Conservation (phyloP, 2,888 invertebrate genomes). For the Patella pellucida region DNA sequence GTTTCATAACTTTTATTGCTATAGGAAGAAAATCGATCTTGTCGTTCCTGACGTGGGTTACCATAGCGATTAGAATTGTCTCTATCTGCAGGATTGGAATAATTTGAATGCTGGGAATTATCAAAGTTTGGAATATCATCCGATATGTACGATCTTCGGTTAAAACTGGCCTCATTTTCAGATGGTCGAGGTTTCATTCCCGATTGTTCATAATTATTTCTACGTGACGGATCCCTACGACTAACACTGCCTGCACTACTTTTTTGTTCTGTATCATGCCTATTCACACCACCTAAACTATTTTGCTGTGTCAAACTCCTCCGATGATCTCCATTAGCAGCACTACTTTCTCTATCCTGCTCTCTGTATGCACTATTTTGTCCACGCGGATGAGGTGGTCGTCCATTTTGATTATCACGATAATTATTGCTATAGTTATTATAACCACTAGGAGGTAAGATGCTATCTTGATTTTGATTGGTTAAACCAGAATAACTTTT, state of each 20-base stretch:
- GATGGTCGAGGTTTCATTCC: background rate
- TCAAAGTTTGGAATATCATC: background rate
- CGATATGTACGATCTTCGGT: background rate
- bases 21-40: background rate
- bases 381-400: background rate
- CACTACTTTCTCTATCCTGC: background rate
- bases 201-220: background rate
- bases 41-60: background rate
- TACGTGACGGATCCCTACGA: background rate
- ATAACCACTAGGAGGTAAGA: background rate
- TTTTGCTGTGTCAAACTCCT: background rate
- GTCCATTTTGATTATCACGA: background rate
- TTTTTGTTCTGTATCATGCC: background rate
- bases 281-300: background rate
- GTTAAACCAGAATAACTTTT: background rate
- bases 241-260: background rate
- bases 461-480: conserved; percentile 1
- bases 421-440: conserved; percentile 3
- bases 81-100: background rate
- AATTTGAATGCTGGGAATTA: conserved; percentile 4
- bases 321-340: background rate
- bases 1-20: background rate
- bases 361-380: background rate
- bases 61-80: conserved; percentile 1
- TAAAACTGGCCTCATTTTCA: background rate